A percentile compares a stretch with the other conserved stretches of the same genome.
Evolutionary conservation across 1,140 invertebrate species (phyloP).

Genomic region (Aphelinus atriplicis): DNA sequence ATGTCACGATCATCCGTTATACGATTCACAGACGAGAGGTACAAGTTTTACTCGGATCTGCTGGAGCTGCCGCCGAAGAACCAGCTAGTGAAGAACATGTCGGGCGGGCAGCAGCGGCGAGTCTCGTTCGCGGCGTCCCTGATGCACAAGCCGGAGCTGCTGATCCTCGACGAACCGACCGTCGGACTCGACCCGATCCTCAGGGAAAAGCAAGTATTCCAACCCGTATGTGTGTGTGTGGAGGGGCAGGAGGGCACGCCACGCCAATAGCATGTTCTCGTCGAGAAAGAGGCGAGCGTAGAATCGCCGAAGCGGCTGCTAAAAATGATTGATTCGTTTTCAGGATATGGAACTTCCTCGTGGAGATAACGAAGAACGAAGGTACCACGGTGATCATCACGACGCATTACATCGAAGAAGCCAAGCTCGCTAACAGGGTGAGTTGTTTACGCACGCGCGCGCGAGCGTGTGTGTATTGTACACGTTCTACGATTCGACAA

Average conservation of each 20-base stretch:
- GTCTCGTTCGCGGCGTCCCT: conserved; percentile 88
- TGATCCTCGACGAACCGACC: conserved; percentile 93
- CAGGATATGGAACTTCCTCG: conserved; percentile 91
- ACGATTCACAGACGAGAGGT: conserved; percentile 66
- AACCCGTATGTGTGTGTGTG: too few relatives aligned
- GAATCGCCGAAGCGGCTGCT: too few relatives aligned
- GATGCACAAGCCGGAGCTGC: conserved; percentile 85
- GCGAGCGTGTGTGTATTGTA: neutral
- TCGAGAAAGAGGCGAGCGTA: too few relatives aligned
- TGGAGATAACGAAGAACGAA: conserved; percentile 75
- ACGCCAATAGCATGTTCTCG: too few relatives aligned
- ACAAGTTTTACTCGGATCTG: conserved; percentile 75
- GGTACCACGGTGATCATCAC: conserved; percentile 86
- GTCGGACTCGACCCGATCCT: conserved; percentile 91
- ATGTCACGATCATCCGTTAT: too few relatives aligned
- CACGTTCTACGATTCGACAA: too few relatives aligned
- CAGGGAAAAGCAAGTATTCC: conserved; percentile 77
- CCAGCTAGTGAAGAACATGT: conserved; percentile 73
- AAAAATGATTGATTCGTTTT: neutral
- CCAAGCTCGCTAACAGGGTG: conserved; percentile 84
- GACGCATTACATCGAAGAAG: conserved; percentile 95
- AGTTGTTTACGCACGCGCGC: neutral
- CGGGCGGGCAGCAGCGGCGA: conserved; percentile 89
- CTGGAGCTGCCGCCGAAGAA: conserved; percentile 77
- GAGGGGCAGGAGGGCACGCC: too few relatives aligned